phyloP scores from a whole-genome alignment of 2,797 vertebrate species.

The Enteromius paludinosus region DNA sequence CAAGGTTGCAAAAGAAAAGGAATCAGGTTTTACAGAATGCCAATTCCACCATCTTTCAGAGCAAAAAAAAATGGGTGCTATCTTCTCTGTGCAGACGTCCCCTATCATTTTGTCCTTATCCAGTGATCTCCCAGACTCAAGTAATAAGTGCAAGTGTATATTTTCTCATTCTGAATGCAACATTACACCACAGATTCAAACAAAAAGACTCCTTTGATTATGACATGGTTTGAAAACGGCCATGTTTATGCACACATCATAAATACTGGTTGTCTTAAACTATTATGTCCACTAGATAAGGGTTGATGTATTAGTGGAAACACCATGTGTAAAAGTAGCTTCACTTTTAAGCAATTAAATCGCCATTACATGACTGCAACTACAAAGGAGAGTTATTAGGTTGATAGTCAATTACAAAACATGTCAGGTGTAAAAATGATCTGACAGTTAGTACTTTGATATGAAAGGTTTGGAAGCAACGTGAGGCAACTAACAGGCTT shows the following conservation, averaged over 20 bases:
- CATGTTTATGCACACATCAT: slow-evolving; percentile 5
- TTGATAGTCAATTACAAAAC: slow-evolving; percentile 10
- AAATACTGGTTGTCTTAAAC: background rate
- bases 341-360: slow-evolving; percentile 10
- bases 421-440: slow-evolving; percentile 15
- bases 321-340: background rate
- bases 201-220: background rate
- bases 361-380: background rate
- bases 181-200: background rate
- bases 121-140: slow-evolving; percentile 42
- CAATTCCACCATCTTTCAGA: slow-evolving; percentile 34
- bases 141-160: slow-evolving; percentile 21
- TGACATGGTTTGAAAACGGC: slow-evolving; percentile 1
- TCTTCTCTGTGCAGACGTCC: slow-evolving; percentile 72
- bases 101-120: slow-evolving; percentile 65
- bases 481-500: background rate
- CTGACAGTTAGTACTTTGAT: slow-evolving; percentile 6
- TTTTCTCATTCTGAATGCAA: slow-evolving; percentile 38
- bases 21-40: slow-evolving; percentile 25
- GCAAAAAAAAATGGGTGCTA: slow-evolving; percentile 70
- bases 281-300: slow-evolving; percentile 1
- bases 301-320: background rate
- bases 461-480: background rate
- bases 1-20: slow-evolving; percentile 38
- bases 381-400: background rate